Evolutionary conservation across 2,113 vertebrate species (phyloP), one percentile per base, ranked within the genome.

Genomic region (Lepus americanus): DNA sequence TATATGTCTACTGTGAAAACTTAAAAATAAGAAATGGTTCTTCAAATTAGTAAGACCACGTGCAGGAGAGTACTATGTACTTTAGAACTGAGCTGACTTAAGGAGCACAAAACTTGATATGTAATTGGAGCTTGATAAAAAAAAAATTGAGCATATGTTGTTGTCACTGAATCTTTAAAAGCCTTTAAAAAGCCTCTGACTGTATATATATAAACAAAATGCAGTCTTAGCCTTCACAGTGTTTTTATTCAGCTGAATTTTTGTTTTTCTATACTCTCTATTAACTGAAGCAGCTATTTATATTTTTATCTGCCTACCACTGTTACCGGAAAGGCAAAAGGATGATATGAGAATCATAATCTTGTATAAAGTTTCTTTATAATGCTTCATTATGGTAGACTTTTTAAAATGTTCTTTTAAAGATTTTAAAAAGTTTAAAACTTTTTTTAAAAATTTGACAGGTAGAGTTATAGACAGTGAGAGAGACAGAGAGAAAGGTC

Each of bases 1-100:
- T 89, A 11, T 55, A 11, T 93, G 9, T 63, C 55, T 81, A n/a
- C 44, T 78, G 6, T 67, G 14, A n/a, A 83, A 3, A 94, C 39
- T 89, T 93, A 59, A 22, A 86, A 73, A 29, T 76, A 91, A 70
- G 67, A 93, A 93, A 85, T 67, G 23, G 44, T 51, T 23, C 22
- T 64, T 95, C 14, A 86, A 22, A 63, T 66, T 63, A 73, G 9
- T 25, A 86, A 39, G 61, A 74, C 44, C 25, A 44, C 1, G 7
- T 79, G 17, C 77, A 25, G 31, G 23, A 89, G 31, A 53, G 51
- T 19, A 59, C 55, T 59, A 3, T 59, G 55, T 14, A 72, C 2
- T 69, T 39, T 90, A 63, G 49, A 92, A 82, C 11, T 51, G 53
- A 29, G 51, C 51, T 72, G 29, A 51, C 13, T 25, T 31, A 77